phyloP scores from a whole-genome alignment of 2,888 invertebrate species.

The Habrosyne pyritoides region DNA sequence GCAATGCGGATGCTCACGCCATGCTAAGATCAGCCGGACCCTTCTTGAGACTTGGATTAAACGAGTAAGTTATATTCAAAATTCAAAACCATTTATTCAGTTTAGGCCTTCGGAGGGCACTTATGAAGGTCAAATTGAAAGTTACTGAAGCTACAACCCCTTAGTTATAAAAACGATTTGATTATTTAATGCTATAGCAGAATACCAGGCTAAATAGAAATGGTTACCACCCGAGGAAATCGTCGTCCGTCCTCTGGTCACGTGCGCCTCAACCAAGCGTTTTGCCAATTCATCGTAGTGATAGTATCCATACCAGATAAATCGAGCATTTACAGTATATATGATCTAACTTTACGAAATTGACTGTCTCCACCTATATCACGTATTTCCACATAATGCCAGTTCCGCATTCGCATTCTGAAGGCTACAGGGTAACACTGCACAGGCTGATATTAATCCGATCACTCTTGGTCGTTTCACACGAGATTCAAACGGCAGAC shows the following conservation, averaged over 20 bases:
- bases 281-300: background rate
- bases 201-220: no score
- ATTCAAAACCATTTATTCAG: background rate
- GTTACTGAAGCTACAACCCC: no score
- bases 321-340: background rate
- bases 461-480: conserved; percentile 54
- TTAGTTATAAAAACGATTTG: no score
- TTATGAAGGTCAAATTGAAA: no score
- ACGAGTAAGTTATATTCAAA: conserved; percentile 85
- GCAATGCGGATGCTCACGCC: conserved; percentile 88
- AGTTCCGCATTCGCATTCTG: background rate
- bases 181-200: no score
- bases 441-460: conserved; percentile 48
- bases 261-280: background rate
- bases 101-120: no score
- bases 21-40: conserved; percentile 89
- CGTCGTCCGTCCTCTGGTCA: background rate
- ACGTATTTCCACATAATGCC: background rate
- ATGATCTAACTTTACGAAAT: background rate
- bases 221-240: background rate
- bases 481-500: conserved; percentile 45
- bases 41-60: conserved; percentile 86
- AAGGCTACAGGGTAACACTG: conserved; percentile 1
- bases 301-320: background rate
- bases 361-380: background rate